Percentiles rank a stretch among this genome's conserved stretches.
phyloP scores from a whole-genome alignment of 2,888 invertebrate genomes.

The Aphrophora alni region DNA sequence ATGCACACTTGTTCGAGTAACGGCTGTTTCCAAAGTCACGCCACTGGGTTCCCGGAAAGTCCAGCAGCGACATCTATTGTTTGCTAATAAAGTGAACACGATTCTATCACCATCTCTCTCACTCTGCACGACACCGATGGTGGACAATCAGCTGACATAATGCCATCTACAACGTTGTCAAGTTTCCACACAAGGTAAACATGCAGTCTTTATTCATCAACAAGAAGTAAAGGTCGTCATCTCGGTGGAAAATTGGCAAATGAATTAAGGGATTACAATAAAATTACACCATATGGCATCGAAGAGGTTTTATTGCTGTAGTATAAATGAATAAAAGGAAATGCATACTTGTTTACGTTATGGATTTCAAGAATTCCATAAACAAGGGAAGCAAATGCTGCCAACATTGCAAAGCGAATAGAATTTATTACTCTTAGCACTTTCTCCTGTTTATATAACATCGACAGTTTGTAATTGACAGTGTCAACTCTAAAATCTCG shows the following conservation, averaged over 20 bases:
- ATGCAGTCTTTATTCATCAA: background rate
- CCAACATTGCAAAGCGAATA: background rate
- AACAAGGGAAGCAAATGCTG: background rate
- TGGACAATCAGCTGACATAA: constrained; percentile 9
- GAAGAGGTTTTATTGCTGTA: background rate
- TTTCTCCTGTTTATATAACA: background rate
- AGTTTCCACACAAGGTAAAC: background rate
- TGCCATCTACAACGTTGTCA: background rate
- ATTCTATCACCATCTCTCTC: background rate
- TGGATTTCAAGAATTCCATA: background rate
- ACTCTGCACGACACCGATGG: background rate
- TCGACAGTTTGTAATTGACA: background rate
- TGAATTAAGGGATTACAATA: background rate
- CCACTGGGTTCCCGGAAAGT: background rate
- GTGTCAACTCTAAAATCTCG: background rate
- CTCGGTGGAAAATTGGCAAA: background rate
- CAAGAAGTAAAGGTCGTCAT: background rate
- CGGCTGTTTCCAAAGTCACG: background rate
- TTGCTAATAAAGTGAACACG: constrained; percentile 2
- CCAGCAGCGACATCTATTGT: background rate
- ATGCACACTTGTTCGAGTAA: background rate
- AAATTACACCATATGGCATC: background rate
- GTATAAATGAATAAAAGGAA: background rate
- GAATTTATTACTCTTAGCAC: background rate
- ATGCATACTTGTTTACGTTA: background rate